Evolutionary conservation across 2,797 vertebrate species (phyloP), one percentile per base, ranked within the genome.

Genomic region (Yasuhikotakia modesta): DNA sequence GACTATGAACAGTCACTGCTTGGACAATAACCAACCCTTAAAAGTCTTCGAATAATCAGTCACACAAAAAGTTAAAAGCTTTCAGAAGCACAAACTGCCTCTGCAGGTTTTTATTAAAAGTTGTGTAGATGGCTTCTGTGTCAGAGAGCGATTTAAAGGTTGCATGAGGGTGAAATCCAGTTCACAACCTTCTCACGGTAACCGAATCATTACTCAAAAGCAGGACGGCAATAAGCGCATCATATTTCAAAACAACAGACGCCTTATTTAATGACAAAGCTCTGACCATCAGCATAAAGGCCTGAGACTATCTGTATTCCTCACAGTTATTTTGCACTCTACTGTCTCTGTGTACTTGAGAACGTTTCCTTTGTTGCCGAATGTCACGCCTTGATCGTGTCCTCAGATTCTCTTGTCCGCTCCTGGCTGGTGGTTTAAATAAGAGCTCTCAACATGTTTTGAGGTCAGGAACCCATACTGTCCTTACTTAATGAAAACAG

Each of bases 391-490:
- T 60, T 53, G 39, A 81, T 66, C 68, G 57, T 5, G 53, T 77
- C 68, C 74, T 32, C 52, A 17, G 45, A 67, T 55, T n/a, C 61
- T 45, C 67, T 65, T 60, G 21, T 76, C 43, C 27, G 27, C 48
- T 77, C 24, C 39, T 71, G n/a, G n/a, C n/a, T 30, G 55, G 55
- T 46, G 53, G 39, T 84, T 80, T 83, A 86, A 87, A 86, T 76
- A 82, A 81, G 61, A 27, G 19, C 11, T 83, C 53, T 76, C 10
- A 19, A 50, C 74, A 76, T 79, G 85, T 90, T 89, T 88, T 79
- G 73, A 86, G 68, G 48, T 80, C 85, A 85, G 82, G 82, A 86
- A 87, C 89, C 83, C 86, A 53, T 81, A 64, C 84, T 84, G 86
- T n/a, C n/a, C n/a, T n/a, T n/a, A n/a, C n/a, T n/a, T n/a, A n/a